A percentile compares a stretch with the other conserved stretches of the same genome.
These are phyloP conservation scores for Penaeus chinensis DNA, from an alignment of 1,140 invertebrate genomes.

Conservation along the genomic window DNA sequence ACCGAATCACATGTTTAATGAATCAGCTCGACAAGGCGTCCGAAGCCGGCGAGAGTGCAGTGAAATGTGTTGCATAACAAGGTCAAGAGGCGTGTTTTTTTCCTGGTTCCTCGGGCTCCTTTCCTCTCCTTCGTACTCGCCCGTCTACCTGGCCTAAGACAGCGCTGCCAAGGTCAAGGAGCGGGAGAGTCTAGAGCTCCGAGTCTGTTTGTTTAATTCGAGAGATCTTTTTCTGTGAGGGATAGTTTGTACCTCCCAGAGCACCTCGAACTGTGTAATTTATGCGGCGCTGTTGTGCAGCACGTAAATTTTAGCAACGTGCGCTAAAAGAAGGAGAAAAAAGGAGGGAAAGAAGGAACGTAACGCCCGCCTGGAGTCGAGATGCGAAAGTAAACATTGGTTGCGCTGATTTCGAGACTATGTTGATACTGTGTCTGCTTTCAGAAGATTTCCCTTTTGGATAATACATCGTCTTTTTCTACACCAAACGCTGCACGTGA, in stretches of 20 bases:
- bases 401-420: slow-evolving; percentile 45
- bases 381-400: slow-evolving; percentile 16
- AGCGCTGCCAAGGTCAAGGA: slow-evolving; percentile 23
- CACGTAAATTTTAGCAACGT: too few relatives aligned
- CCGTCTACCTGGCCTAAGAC: slow-evolving; percentile 33
- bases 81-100: slow-evolving; percentile 14
- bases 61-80: slow-evolving; percentile 11
- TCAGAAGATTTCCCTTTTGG: slow-evolving; percentile 49
- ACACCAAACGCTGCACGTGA: background rate
- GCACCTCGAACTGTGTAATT: too few relatives aligned
- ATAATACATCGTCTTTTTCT: slow-evolving; percentile 10
- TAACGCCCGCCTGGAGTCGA: background rate
- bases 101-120: background rate
- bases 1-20: too few relatives aligned
- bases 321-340: background rate
- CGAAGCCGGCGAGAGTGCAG: slow-evolving; percentile 11
- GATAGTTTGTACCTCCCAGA: too few relatives aligned
- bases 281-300: too few relatives aligned
- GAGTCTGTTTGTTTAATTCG: too few relatives aligned
- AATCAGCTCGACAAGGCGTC: background rate
- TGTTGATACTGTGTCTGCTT: slow-evolving; percentile 42
- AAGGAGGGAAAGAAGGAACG: background rate
- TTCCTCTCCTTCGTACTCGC: slow-evolving; percentile 35
- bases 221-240: too few relatives aligned
- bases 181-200: too few relatives aligned